phyloP scores from a whole-genome alignment of 2,797 vertebrate genomes.

The Schizopygopsis malacanthus region DNA sequence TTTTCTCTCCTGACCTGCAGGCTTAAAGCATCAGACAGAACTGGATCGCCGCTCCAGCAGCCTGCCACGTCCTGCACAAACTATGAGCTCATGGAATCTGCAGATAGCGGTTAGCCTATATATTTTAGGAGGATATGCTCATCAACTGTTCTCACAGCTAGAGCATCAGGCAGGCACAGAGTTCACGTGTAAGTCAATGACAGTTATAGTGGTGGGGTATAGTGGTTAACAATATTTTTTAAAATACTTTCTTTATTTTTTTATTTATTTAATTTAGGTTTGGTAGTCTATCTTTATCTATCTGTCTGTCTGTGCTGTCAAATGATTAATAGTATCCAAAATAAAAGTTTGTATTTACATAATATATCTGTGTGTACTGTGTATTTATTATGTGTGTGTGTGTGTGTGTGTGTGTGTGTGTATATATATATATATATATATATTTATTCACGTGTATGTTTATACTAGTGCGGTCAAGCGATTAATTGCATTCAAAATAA shows the following conservation, averaged over 20 bases:
- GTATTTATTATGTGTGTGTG: no score
- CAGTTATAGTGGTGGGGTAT: not conserved
- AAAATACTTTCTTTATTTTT: no score
- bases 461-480: no score
- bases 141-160: not conserved
- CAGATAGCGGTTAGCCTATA: not conserved
- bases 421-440: no score
- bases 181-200: constrained; percentile 14
- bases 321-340: no score
- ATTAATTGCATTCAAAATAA: no score
- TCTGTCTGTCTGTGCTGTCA: not conserved
- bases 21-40: not conserved
- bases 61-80: not conserved
- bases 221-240: not conserved
- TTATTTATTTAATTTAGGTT: no score
- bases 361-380: no score
- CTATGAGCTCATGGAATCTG: constrained; percentile 27
- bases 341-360: no score
- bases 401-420: no score
- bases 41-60: not conserved
- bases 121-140: constrained; percentile 11
- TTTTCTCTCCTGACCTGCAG: constrained; percentile 12
- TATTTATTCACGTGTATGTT: no score
- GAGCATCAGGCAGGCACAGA: not conserved
- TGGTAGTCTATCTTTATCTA: no score